Evolutionary conservation across 2,113 vertebrate genomes (phyloP), one percentile per base, ranked within the genome.

Genomic region (Nymphicus hollandicus): DNA sequence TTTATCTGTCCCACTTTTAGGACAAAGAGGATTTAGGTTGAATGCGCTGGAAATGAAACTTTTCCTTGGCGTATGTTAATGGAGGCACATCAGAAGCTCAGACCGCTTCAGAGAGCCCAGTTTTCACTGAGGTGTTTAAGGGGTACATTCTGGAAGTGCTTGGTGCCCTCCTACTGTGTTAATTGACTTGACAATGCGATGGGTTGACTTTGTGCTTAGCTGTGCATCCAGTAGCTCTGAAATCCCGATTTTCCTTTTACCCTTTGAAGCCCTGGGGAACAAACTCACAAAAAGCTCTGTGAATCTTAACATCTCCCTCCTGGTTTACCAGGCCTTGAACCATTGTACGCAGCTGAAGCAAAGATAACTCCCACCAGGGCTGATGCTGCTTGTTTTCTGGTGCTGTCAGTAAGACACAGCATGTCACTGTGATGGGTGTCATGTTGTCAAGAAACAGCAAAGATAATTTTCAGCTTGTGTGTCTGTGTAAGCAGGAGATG

Each of bases 131-230:
- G 47, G 28, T 10, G 4, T 69, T 87, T 77, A 68, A 69, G 46
- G 72, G 46, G 33, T 10, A 5, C 5, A 77, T 37, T 56, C 31
- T 31, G 78, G 65, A 76, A 71, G 55, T 63, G 22, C 39, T 60
- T 46, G 23, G 13, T 78, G 39, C 55, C 61, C 6, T 85, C 88
- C 74, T 71, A 23, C 69, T 73, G 81, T 82, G 88, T 81, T 95
- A 91, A 93, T 79, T 94, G 81, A 89, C 73, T 79, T 94, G 73
- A 87, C 78, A 89, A 85, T 85, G 33, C 46, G 73, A 46, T 78
- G 70, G 47, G n/a, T 80, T 85, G 79, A 49, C 88, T 95, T 88
- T 58, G 69, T 88, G 77, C 93, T 85, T 89, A 63, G 79, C 74
- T 94, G 85, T 82, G 37, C 56, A 50, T 41, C 37, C 61, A 85